Evolutionary conservation across 2,888 invertebrate species (phyloP).

Genomic region (Lochmaea capreae): DNA sequence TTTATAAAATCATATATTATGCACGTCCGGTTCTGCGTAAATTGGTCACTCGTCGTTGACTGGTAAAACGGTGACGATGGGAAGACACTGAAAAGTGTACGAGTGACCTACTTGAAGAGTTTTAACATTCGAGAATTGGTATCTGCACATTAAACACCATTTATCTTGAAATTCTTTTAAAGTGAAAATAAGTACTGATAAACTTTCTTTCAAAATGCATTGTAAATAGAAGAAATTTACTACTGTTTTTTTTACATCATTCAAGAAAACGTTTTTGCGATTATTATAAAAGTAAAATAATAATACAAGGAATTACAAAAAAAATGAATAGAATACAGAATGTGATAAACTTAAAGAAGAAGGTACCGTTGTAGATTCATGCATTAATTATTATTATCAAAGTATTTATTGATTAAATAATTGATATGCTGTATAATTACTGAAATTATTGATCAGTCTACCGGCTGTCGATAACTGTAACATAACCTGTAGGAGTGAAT

Average conservation of each 20-base stretch:
- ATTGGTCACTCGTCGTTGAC: background rate
- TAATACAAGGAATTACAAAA: too few relatives aligned
- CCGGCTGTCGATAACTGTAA: too few relatives aligned
- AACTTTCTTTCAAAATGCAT: slow-evolving; percentile 33
- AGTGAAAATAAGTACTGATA: slow-evolving; percentile 38
- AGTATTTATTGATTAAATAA: too few relatives aligned
- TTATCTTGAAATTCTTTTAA: slow-evolving; percentile 36
- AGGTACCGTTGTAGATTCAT: too few relatives aligned
- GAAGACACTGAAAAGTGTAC: slow-evolving; percentile 30
- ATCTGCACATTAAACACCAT: slow-evolving; percentile 35
- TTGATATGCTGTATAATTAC: too few relatives aligned
- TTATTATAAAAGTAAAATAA: too few relatives aligned
- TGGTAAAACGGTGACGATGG: slow-evolving; percentile 26
- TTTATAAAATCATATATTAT: slow-evolving; percentile 1
- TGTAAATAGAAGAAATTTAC: slow-evolving; percentile 30
- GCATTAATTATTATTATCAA: too few relatives aligned
- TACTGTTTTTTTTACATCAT: slow-evolving; percentile 6
- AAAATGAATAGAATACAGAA: too few relatives aligned
- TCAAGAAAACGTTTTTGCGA: background rate
- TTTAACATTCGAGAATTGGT: slow-evolving; percentile 39
- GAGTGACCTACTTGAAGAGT: slow-evolving; percentile 42
- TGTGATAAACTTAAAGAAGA: too few relatives aligned
- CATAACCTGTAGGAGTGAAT: too few relatives aligned
- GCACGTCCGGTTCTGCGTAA: slow-evolving; percentile 1
- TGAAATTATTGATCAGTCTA: too few relatives aligned